phyloP scores from a whole-genome alignment of 2,797 vertebrate species.

The Morus bassanus region DNA sequence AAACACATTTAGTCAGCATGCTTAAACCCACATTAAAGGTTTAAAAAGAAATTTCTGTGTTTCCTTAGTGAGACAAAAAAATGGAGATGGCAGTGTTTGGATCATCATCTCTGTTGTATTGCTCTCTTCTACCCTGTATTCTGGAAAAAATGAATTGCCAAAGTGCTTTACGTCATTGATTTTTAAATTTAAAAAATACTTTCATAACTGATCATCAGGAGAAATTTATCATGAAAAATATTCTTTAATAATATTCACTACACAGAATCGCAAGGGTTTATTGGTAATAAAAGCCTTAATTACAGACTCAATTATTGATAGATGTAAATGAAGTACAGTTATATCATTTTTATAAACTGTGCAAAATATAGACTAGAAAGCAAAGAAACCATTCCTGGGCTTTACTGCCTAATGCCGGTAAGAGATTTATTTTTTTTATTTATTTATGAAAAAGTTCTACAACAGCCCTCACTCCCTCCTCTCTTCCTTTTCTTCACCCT shows the following conservation, averaged over 20 bases:
- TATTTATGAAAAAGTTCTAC: neutral
- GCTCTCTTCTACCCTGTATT: neutral
- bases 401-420: neutral
- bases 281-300: slow-evolving; percentile 47
- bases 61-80: neutral
- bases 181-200: slow-evolving; percentile 19
- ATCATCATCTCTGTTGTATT: neutral
- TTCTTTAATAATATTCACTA: slow-evolving; percentile 1
- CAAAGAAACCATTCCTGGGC: neutral
- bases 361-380: slow-evolving; percentile 5
- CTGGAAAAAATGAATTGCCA: neutral
- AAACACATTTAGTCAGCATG: neutral
- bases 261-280: neutral
- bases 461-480: neutral
- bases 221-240: neutral
- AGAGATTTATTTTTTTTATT: neutral
- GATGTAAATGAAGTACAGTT: slow-evolving; percentile 15
- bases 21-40: neutral
- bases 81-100: neutral
- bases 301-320: slow-evolving; percentile 41
- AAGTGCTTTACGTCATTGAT: neutral
- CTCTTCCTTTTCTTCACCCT: neutral
- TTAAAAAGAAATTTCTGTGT: neutral
- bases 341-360: neutral
- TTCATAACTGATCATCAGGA: neutral